Evolutionary conservation across 2,797 vertebrate genomes (phyloP).

Genomic region (Peromyscus melanophrys): DNA sequence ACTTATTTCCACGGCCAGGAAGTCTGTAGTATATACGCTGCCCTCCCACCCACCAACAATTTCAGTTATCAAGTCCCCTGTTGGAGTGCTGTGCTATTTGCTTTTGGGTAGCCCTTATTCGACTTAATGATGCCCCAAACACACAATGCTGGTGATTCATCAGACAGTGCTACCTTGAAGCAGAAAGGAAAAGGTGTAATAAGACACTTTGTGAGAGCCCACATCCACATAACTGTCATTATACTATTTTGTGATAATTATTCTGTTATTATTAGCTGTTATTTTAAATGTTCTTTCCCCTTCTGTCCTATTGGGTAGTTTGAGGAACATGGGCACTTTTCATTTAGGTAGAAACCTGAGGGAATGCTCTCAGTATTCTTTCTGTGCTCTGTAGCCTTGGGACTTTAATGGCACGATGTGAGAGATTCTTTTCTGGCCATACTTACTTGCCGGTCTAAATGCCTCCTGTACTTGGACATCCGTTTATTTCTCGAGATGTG

Average conservation of each 20-base stretch:
- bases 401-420: neutral
- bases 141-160: no score
- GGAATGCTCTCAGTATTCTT: neutral
- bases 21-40: neutral
- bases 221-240: neutral
- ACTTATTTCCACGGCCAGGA: neutral
- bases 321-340: neutral
- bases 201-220: neutral
- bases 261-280: neutral
- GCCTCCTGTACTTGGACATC: neutral
- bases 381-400: neutral
- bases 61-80: neutral
- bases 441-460: neutral
- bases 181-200: neutral
- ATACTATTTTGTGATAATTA: neutral
- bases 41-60: neutral
- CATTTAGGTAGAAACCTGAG: neutral
- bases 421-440: neutral
- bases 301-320: neutral
- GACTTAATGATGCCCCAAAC: neutral
- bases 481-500: neutral
- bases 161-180: neutral
- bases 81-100: neutral
- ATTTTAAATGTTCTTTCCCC: neutral
- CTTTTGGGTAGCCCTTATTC: neutral